Conservation (phyloP, 2,113 vertebrate species). For the Sander lucioperca region DNA sequence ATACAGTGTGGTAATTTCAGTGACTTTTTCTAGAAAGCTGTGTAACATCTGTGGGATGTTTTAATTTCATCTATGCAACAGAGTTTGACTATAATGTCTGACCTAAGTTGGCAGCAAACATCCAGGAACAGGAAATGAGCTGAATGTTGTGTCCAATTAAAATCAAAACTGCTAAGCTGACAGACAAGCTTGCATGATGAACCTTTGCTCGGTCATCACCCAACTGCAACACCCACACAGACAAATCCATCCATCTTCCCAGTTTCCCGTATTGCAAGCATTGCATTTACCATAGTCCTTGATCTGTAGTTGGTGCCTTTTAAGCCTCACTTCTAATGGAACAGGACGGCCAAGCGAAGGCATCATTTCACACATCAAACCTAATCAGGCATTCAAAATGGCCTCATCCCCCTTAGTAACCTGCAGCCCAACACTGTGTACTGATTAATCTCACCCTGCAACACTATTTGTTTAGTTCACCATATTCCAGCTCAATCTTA, state of each 20-base stretch:
- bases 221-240: background rate
- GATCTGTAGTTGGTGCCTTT: slow-evolving; percentile 12
- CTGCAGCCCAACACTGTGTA: slow-evolving; percentile 40
- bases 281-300: slow-evolving; percentile 6
- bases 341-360: slow-evolving; percentile 26
- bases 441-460: slow-evolving; percentile 47
- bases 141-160: background rate
- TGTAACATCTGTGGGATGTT: background rate
- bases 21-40: background rate
- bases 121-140: background rate
- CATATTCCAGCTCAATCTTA: slow-evolving; percentile 24
- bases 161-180: background rate
- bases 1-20: background rate
- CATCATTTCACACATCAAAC: slow-evolving; percentile 50
- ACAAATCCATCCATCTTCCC: slow-evolving; percentile 4
- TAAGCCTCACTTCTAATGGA: slow-evolving; percentile 40
- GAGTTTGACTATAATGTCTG: background rate
- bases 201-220: slow-evolving; percentile 11
- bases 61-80: background rate
- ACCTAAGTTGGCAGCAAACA: background rate
- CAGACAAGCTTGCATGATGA: background rate
- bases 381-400: slow-evolving; percentile 63
- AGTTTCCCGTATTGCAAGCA: background rate
- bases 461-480: slow-evolving; percentile 56
- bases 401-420: slow-evolving; percentile 22